phyloP scores from a whole-genome alignment of 2,113 vertebrate species.

The Pogonocichla stellata region DNA sequence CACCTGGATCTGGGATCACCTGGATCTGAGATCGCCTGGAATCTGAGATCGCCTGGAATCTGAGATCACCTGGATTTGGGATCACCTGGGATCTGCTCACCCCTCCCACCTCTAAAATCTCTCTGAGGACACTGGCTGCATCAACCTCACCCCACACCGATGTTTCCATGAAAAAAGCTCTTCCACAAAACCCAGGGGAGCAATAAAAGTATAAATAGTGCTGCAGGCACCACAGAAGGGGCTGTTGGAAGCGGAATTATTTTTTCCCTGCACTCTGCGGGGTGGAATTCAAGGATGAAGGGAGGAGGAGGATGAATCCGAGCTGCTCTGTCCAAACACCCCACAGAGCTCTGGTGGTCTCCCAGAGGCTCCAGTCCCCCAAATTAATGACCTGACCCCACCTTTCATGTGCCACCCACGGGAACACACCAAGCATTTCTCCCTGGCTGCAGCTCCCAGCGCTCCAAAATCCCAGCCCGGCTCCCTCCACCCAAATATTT shows the following conservation, averaged over 20 bases:
- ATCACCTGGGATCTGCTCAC: neutral
- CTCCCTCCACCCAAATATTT: neutral
- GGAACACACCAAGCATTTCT: neutral
- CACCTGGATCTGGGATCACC: no score
- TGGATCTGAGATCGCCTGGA: no score
- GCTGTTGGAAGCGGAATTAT: constrained; percentile 10
- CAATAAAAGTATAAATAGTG: neutral
- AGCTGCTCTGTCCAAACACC: constrained; percentile 3
- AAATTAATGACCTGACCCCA: neutral
- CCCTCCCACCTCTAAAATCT: neutral
- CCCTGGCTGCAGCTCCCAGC: neutral
- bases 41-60: no score
- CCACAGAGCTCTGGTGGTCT: constrained; percentile 19
- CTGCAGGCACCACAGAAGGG: neutral
- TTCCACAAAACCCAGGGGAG: neutral
- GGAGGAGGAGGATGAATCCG: neutral
- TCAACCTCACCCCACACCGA: neutral
- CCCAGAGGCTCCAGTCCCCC: neutral
- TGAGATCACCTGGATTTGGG: no score
- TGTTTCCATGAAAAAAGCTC: neutral
- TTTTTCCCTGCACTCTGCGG: neutral
- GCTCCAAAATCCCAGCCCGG: neutral
- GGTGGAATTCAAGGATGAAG: constrained; percentile 41
- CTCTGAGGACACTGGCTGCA: neutral
- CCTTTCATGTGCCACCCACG: neutral